Evolutionary conservation across 2,888 invertebrate genomes (phyloP).

Genomic region (Cheilosia scutellata): DNA sequence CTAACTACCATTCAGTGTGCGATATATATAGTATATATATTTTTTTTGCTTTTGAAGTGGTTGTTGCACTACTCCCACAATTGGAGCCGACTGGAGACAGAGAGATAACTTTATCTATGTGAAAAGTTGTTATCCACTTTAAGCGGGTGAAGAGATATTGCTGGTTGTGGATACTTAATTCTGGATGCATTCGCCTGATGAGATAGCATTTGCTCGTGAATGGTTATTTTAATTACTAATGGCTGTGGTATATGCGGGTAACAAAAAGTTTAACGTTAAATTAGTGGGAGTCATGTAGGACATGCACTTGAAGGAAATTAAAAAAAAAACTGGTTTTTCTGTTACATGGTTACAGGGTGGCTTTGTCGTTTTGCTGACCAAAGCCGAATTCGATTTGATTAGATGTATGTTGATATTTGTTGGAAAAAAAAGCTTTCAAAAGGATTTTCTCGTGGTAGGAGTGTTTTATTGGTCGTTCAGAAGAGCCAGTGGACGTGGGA

Average conservation of each 20-base stretch:
- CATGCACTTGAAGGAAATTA: constrained; percentile 5
- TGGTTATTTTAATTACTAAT: constrained; percentile 69
- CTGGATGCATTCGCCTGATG: constrained; percentile 66
- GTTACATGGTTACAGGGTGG: not conserved
- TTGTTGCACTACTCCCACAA: constrained; percentile 16
- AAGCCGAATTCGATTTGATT: not conserved
- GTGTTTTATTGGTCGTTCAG: not conserved
- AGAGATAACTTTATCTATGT: constrained; percentile 58
- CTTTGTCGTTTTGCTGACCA: constrained; percentile 10
- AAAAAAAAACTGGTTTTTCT: not conserved
- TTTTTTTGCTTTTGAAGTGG: constrained; percentile 4
- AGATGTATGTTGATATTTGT: not conserved
- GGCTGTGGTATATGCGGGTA: not conserved
- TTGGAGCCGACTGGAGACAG: not conserved
- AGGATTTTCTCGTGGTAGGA: not conserved
- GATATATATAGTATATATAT: not conserved
- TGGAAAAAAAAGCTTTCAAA: not conserved
- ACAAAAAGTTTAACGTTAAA: constrained; percentile 18
- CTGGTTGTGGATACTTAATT: constrained; percentile 69
- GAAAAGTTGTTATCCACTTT: constrained; percentile 61
- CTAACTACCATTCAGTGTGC: constrained; percentile 24
- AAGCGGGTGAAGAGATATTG: constrained; percentile 58
- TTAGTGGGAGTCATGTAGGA: constrained; percentile 13
- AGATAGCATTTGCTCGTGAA: constrained; percentile 67
- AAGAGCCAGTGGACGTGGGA: too few relatives aligned